Conservation (phyloP, 2,113 vertebrate genomes). For the Oriolus oriolus region DNA sequence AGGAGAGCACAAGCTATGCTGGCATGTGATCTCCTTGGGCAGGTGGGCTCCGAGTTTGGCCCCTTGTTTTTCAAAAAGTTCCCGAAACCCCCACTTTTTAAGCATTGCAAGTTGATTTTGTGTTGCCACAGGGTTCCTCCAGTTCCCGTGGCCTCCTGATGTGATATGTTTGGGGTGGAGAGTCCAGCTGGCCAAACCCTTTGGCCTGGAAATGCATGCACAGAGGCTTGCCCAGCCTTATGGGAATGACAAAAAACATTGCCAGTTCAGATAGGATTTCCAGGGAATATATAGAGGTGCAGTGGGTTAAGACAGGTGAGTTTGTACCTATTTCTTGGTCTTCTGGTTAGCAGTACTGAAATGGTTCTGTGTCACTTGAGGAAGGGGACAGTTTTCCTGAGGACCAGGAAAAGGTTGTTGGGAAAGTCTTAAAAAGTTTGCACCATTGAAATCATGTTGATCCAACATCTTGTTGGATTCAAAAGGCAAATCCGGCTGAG, state of each 20-base stretch:
- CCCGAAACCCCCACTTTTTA: rapidly evolving
- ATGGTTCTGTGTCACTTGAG: neutral
- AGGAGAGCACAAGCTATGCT: neutral
- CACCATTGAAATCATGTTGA: rapidly evolving
- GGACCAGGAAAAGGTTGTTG: neutral
- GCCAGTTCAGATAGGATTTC: neutral
- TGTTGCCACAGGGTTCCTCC: neutral
- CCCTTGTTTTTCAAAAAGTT: neutral
- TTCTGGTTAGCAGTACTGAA: neutral
- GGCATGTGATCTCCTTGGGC: neutral
- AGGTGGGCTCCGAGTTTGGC: neutral
- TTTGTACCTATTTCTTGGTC: neutral
- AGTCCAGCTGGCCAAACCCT: too few relatives aligned
- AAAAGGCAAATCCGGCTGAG: neutral
- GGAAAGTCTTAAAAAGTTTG: neutral
- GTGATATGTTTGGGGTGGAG: neutral
- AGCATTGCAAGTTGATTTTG: neutral
- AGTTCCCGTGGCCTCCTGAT: neutral
- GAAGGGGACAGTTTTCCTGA: neutral
- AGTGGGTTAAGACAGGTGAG: neutral
- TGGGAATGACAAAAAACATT: neutral
- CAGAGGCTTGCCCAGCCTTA: neutral
- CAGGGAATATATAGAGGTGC: neutral
- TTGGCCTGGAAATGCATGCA: neutral
- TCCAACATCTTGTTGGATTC: neutral